Conservation (phyloP, 2,888 invertebrate genomes). For the Aporophyla lueneburgensis region DNA sequence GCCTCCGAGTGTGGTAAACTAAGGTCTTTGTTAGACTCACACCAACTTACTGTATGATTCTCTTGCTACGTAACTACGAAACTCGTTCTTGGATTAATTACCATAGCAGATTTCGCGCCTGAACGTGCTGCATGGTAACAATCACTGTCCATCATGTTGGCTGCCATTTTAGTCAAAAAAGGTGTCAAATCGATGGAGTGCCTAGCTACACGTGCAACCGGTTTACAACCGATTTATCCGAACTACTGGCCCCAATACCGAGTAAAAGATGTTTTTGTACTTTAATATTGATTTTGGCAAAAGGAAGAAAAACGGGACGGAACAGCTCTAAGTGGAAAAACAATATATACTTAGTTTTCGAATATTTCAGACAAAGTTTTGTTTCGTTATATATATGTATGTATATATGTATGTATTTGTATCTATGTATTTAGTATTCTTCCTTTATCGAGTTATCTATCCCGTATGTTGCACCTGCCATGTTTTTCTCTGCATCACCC, state of each 20-base stretch:
- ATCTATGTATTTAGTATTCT: too few species aligned
- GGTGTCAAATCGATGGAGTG: background rate
- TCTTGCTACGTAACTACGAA: background rate
- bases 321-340: background rate
- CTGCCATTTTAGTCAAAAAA: background rate
- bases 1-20: too few species aligned
- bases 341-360: background rate
- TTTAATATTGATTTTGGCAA: background rate
- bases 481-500: too few species aligned
- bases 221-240: background rate
- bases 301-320: too few species aligned
- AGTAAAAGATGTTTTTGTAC: too few species aligned
- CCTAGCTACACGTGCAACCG: background rate
- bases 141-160: background rate
- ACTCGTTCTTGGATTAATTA: too few species aligned
- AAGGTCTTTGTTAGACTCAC: background rate
- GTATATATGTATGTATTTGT: too few species aligned
- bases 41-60: too few species aligned
- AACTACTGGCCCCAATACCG: background rate
- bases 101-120: background rate
- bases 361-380: too few species aligned
- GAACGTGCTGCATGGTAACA: background rate
- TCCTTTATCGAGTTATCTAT: too few species aligned
- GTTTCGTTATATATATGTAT: too few species aligned
- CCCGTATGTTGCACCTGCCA: too few species aligned